Evolutionary conservation across 2,797 vertebrate species (phyloP), one percentile per base, ranked within the genome.

Genomic region (Limnodromus scolopaceus): DNA sequence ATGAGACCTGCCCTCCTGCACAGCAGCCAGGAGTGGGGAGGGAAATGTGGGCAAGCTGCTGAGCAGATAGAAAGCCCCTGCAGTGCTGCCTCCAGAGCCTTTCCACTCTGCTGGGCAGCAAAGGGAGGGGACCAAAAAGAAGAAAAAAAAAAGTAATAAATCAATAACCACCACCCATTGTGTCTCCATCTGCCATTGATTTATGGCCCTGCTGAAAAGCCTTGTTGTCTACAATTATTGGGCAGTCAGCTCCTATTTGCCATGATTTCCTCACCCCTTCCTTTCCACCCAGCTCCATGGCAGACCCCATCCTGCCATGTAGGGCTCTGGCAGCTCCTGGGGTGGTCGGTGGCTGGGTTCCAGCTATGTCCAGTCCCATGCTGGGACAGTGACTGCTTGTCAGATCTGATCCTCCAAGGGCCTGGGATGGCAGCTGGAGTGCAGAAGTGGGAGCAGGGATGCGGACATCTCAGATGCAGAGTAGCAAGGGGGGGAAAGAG

Each of bases 171-270:
- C 82, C 92, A 91, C 77, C 89, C 95, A 77, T 79, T 24, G 20
- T 88, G 88, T 87, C 93, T 93, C 94, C 77, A 78, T 93, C 78
- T 95, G 54, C 92, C 93, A 92, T 87, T 96, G 97, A 97, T 97
- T 97, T 96, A 97, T 93, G 89, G 84, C 84, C 77, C 79, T 86
- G 83, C 89, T 93, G 94, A 92, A 96, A 92, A 94, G 91, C 80
- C 91, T 90, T 83, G 71, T 28, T 89, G 82, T 87, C 95, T 85
- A 83, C 94, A 96, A 76, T 96, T 96, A 96, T 32, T 74, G 70
- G 91, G 75, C 79, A 89, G 80, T 95, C 93, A 97, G 93, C 77
- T 97, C 78, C 84, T 28, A 79, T 95, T 94, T 95, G 81, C 82
- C 7, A 0, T 16, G 79, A 84, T 85, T 72, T 71, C 61, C 63